Conservation (phyloP, 2,888 invertebrate species). For the Drosophila colorata region DNA sequence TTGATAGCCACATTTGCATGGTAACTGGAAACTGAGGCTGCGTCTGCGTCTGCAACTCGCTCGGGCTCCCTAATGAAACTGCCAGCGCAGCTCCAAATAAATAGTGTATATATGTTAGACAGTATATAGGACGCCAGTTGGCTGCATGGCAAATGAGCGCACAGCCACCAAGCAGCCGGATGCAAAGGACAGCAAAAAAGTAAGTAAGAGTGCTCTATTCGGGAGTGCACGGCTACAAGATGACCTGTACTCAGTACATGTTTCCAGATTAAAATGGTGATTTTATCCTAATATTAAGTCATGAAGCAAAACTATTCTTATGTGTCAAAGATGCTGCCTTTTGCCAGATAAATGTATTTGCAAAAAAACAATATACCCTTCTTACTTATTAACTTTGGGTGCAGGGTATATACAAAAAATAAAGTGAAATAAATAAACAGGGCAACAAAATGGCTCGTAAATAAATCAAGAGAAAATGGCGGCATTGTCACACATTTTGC, state of each 20-base stretch:
- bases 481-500: slow-evolving; percentile 62
- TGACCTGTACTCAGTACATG: not conserved
- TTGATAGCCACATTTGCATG: slow-evolving; percentile 79
- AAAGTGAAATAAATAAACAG: slow-evolving; percentile 7
- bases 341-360: too few species aligned
- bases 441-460: slow-evolving; percentile 40
- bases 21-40: slow-evolving; percentile 39
- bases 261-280: too few species aligned
- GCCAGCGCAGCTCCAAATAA: slow-evolving; percentile 52
- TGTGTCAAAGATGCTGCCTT: too few species aligned
- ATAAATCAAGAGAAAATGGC: slow-evolving; percentile 74
- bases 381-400: slow-evolving; percentile 24
- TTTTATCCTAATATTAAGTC: too few species aligned
- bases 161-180: slow-evolving; percentile 31
- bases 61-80: slow-evolving; percentile 67
- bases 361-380: not conserved
- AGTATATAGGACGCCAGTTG: slow-evolving; percentile 36
- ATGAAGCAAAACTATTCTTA: too few species aligned
- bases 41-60: slow-evolving; percentile 32
- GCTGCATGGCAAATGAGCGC: slow-evolving; percentile 55
- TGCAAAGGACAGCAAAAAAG: slow-evolving; percentile 27
- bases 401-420: not conserved
- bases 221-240: not conserved
- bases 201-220: not conserved
- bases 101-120: slow-evolving; percentile 19